phyloP scores from a whole-genome alignment of 2,113 vertebrate genomes.

The Bolborhynchus lineola region DNA sequence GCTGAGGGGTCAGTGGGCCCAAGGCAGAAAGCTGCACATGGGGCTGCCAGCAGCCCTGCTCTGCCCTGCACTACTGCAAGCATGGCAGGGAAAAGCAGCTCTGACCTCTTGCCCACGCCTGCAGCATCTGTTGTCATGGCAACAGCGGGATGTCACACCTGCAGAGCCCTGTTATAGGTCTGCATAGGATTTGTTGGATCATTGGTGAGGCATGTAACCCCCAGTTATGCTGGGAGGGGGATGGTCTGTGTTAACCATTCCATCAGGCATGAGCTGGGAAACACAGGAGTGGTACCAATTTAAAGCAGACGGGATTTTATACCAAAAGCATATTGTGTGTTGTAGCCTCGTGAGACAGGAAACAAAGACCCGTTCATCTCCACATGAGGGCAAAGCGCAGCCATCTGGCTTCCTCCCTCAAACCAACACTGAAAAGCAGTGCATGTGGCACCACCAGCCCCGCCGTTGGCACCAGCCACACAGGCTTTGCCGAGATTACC shows the following conservation, averaged over 20 bases:
- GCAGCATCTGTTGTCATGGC: slow-evolving; percentile 42
- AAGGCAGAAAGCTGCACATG: rapidly evolving
- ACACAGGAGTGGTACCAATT: background rate
- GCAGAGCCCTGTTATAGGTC: slow-evolving; percentile 5
- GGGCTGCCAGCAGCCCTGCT: background rate
- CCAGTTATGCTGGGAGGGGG: background rate
- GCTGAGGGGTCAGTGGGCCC: background rate
- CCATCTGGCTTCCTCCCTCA: background rate
- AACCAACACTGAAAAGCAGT: background rate
- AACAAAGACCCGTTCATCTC: background rate
- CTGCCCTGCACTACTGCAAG: background rate
- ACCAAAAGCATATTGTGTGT: background rate
- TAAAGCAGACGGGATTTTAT: background rate
- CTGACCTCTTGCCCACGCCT: background rate
- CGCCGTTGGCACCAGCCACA: background rate
- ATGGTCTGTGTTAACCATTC: background rate
- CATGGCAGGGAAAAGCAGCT: background rate
- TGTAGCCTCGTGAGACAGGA: background rate
- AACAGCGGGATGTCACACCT: background rate
- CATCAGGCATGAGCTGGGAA: background rate
- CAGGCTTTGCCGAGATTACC: background rate
- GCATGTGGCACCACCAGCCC: background rate
- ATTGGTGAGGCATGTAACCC: background rate
- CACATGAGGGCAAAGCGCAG: rapidly evolving
- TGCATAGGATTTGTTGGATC: background rate